Evolutionary conservation across 2,113 vertebrate species (phyloP), one percentile per base, ranked within the genome.

Genomic region (Lathamus discolor): DNA sequence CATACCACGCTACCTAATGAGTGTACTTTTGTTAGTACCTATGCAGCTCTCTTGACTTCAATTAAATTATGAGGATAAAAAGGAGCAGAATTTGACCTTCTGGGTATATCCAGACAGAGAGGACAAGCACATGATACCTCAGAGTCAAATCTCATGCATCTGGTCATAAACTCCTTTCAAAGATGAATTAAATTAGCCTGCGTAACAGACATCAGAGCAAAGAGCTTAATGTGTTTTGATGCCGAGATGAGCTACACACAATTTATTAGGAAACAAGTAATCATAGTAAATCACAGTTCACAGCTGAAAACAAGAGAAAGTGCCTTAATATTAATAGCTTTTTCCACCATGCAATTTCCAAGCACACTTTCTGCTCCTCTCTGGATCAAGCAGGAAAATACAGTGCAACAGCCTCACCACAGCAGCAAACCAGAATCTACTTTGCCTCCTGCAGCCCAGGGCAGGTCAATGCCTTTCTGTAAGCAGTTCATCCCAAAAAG

Each of bases 231-330:
- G 73, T 8, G 62, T 41, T 82, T 48, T 69, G 86, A 41, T 31
- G 89, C 17, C 9, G 57, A 86, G 79, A 74, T 24, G 87, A 92
- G 67, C 87, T 41, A 13, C 86, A 9, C 20, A 16, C 78, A 57
- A 69, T 75, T 75, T n/a, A 74, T 76, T 20, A 87, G 77, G 94
- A 79, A 81, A 48, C 27, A 92, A 90, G 79, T 31, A 20, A 87
- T 78, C n/a, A 2, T 1, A 72, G 77, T 17, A 73, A 95, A 89
- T 76, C 18, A 20, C 55, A 84, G 81, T 4, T 77, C 82, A 33
- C 37, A 33, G 73, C 12, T 59, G 68, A 54, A 54, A 81, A 72
- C 31, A 31, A 35, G 37, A 4, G 69, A 66, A 92, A 88, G 49
- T 22, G 66, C 51, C 86, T 61, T 10, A 5, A 14, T 6, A 17